Base-by-base conservation (phyloP, 2,113 vertebrate genomes). In the Pagrus major region DNA sequence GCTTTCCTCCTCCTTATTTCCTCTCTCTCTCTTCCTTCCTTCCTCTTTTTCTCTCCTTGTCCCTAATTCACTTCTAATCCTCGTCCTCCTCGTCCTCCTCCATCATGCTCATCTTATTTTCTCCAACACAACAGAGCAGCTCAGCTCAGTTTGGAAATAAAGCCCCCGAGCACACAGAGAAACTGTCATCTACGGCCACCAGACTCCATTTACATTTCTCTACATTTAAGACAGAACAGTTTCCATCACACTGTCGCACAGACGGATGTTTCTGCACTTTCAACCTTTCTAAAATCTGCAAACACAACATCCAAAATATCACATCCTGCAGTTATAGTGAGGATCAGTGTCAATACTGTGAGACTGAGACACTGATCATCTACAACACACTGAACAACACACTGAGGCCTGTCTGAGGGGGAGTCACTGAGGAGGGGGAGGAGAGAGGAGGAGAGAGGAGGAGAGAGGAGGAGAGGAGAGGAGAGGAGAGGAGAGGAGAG, bases 371-470 rank as follows among this genome's bases (percentile, higher is more conserved):
- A 33, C 54, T 31, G 54, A 14, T 21, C 59, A n/a, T 41, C 63
- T 23, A 51, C 27, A 27, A 69, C 49, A 69, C 16, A 51, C 44
- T 63, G 71, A 74, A 16, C 21, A 39, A 42, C 41, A 42, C 4
- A 66, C 41, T 27, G 33, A 52, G 37, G 1, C 12, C 0, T 63
- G 59, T 42, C 5, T 35, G 0, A 39, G 68, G 23, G 54, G 63
- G 81, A 83, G 46, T 83, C 68, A 61, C 33, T 5, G 4, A 51
- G 54, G 69, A 83, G 59, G 16, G 59, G 51, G 35, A 71, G 18
- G 64, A 21, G 14, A 46, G 29, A 20, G 7, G n/a, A 25, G 8
- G 58, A 37, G 33, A 71, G 16, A 54, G 27, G 16, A 47, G 23
- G 23, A 55, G 47, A 6, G 27, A 52, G 44, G 25, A n/a, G 3